Percentiles rank a stretch among this genome's conserved stretches.
Evolutionary conservation across 2,113 vertebrate species (phyloP).

Genomic region (Sarotherodon lohbergeri): DNA sequence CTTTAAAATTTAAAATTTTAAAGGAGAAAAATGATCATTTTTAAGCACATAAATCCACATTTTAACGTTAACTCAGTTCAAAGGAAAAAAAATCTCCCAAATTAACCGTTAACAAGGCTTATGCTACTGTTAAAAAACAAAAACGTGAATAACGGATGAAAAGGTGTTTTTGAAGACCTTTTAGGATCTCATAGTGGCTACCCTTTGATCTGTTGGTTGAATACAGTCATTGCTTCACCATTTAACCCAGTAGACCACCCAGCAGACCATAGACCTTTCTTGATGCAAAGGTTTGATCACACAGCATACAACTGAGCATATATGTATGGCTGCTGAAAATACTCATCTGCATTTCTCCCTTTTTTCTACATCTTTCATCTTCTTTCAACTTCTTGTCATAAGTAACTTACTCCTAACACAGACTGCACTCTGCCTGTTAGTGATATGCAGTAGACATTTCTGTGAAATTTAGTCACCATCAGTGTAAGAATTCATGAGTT

Average conservation of each 20-base stretch:
- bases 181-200: not conserved
- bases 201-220: not conserved
- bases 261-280: not conserved
- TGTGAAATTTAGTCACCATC: not conserved
- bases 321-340: not conserved
- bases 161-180: not conserved
- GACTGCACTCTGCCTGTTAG: not conserved
- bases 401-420: not conserved
- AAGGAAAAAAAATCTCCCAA: not conserved
- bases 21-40: not conserved
- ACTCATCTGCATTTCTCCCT: not conserved
- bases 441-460: not conserved
- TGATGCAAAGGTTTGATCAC: not conserved
- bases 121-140: not conserved
- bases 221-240: not conserved
- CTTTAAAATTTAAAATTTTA: not conserved
- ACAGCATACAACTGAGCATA: not conserved
- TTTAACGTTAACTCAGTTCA: not conserved
- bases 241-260: not conserved
- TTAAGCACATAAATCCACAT: not conserved
- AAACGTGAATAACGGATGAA: not conserved
- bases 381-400: not conserved
- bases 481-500: not conserved
- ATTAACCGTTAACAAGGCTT: not conserved
- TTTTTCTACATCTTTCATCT: not conserved